Evolutionary conservation across 2,888 invertebrate genomes (phyloP).

Genomic region (Escarpia spicata): DNA sequence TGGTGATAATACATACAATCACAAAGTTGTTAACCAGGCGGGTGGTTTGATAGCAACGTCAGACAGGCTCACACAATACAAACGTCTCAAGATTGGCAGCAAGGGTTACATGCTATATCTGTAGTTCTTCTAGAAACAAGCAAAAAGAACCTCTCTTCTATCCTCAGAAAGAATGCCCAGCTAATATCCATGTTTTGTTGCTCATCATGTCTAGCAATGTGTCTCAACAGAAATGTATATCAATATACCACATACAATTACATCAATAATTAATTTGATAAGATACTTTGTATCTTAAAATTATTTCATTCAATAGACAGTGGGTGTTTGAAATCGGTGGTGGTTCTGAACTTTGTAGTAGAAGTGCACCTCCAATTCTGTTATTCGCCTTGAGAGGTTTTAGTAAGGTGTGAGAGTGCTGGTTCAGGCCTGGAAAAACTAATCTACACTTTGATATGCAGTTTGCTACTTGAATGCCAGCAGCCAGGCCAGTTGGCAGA

Average conservation of each 20-base stretch:
- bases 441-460: conserved; percentile 16
- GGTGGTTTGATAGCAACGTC: neutral
- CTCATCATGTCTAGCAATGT: neutral
- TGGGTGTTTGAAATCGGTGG: neutral
- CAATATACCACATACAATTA: neutral
- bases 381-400: neutral
- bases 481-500: neutral
- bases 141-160: neutral
- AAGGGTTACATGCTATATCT: neutral
- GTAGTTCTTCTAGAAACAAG: neutral
- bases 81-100: neutral
- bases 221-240: neutral
- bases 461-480: neutral
- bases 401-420: neutral
- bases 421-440: neutral
- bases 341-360: neutral
- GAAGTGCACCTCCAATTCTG: neutral
- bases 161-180: neutral
- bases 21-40: neutral
- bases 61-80: neutral
- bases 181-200: neutral
- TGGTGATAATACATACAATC: neutral
- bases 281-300: neutral
- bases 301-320: neutral
- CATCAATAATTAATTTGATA: neutral